Percentiles rank a stretch among this genome's conserved stretches.
These are phyloP conservation scores for Dasypus novemcinctus DNA, from an alignment of 2,113 vertebrate genomes.

Conservation along the genomic window DNA sequence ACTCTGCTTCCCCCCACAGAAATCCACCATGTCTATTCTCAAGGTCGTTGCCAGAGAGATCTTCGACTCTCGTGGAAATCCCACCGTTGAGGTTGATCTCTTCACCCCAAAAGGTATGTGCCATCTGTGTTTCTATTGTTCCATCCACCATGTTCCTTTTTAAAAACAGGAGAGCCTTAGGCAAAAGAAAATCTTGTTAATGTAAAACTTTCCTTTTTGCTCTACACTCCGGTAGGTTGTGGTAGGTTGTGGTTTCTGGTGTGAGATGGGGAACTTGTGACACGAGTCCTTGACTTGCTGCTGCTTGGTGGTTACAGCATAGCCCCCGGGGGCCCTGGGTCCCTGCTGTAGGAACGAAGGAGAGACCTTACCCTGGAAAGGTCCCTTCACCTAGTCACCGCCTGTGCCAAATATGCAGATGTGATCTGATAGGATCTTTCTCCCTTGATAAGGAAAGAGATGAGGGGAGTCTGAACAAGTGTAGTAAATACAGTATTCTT, in stretches of 20 bases:
- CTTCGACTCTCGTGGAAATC: slow-evolving; percentile 99
- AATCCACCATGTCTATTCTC: slow-evolving; percentile 92
- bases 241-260: background rate
- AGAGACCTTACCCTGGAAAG: background rate
- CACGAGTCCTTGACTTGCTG: background rate
- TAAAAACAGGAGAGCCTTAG: background rate
- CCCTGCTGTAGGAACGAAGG: background rate
- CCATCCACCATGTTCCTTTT: rapidly evolving
- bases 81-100: slow-evolving; percentile 97
- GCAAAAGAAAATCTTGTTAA: background rate
- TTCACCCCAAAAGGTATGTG: slow-evolving; percentile 92
- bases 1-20: slow-evolving; percentile 76
- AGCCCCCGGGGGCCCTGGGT: background rate
- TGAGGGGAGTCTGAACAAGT: background rate
- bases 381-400: background rate
- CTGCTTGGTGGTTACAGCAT: background rate
- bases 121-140: rapidly evolving
- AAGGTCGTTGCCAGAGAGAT: slow-evolving; percentile 95
- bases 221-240: no score
- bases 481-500: background rate
- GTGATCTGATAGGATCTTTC: rapidly evolving
- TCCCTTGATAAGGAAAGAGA: background rate
- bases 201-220: background rate
- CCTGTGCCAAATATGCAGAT: background rate
- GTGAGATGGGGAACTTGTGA: rapidly evolving